Evolutionary conservation across 2,888 invertebrate genomes (phyloP), one percentile per base, ranked within the genome.

Genomic region (Lasioglossum marginatum): DNA sequence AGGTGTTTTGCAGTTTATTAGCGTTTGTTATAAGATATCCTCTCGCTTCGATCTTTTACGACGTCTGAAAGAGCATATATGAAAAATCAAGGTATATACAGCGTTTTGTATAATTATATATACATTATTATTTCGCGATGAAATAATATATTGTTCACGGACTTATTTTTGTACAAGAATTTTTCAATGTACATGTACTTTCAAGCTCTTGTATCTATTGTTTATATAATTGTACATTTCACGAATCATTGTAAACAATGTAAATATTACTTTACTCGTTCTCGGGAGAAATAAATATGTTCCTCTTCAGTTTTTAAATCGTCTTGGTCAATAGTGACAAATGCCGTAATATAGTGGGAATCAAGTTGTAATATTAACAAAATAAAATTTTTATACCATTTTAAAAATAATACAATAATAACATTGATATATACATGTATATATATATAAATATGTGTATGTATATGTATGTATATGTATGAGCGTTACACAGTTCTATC

Each of bases 21-120:
- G 98, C 98, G 45, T 98, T 99, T 95, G 93, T 96, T 52, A 97
- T 99, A 95, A 97, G 99, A 92, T 99, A 99, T 96, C 98, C 98
- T 45, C 95, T 99, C 93, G 98, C 98, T 31, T 97, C 97, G 87
- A 96, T 97, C 93, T 98, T 99, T 96, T 99, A 98, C 95, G 97
- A 97, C 93, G 94, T 96, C 71, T 95, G 86, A 93, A 74, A 78
- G 83, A 72, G 34, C 43, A 74, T 43, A 40, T 34, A 63, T 68
- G 60, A 48, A 48, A 66, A 45, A 73, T 1, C 19, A 37, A 34
- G 19, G 10, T 77, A 48, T 57, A 48, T 34, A 60, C 68, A 78
- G 37, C 37, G 37, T 79, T 57, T 2, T 82, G 57, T 34, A n/a
- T 57, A 68, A 60, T 45, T 63, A 31, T 31, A 43, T 14, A 57